A percentile compares a stretch with the other conserved stretches of the same genome.
These are phyloP conservation scores for Scartelaos histophorus DNA, from an alignment of 2,113 vertebrate species.

Conservation along the genomic window DNA sequence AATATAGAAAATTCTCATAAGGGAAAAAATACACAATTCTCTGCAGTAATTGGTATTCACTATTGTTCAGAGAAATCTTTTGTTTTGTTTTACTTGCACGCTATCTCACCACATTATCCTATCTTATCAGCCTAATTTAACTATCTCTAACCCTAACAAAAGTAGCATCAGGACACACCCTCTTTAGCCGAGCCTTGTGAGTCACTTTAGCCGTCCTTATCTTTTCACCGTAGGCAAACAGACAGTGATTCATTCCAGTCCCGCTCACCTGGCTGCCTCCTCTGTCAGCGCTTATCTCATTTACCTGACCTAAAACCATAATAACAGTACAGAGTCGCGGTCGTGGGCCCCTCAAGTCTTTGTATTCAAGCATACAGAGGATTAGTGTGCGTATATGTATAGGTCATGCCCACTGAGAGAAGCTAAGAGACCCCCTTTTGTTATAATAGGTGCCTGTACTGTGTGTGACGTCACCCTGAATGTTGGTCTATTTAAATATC, in stretches of 20 bases:
- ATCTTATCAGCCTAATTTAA: background rate
- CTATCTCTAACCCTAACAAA: background rate
- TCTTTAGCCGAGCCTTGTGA: background rate
- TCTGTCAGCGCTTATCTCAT: slow-evolving; percentile 41
- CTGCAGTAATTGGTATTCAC: too few species aligned
- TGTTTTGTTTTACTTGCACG: background rate
- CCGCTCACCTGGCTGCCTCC: slow-evolving; percentile 42
- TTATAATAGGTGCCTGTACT: slow-evolving; percentile 4
- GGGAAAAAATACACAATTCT: too few species aligned
- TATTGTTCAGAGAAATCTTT: too few species aligned
- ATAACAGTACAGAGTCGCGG: slow-evolving; percentile 23
- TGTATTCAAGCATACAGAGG: slow-evolving; percentile 41
- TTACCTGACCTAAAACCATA: slow-evolving; percentile 28
- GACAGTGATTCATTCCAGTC: slow-evolving; percentile 53
- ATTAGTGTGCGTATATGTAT: slow-evolving; percentile 10
- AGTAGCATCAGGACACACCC: background rate
- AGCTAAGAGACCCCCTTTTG: slow-evolving; percentile 11
- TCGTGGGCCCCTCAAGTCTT: slow-evolving; percentile 8
- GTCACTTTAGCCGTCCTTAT: slow-evolving; percentile 1
- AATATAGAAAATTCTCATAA: too few species aligned
- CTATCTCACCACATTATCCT: background rate
- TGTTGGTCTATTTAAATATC: too few species aligned
- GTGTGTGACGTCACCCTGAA: slow-evolving; percentile 32
- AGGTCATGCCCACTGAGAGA: background rate
- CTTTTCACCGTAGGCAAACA: slow-evolving; percentile 29